phyloP scores from a whole-genome alignment of 2,797 vertebrate genomes.

The Hafferia zeledoni region DNA sequence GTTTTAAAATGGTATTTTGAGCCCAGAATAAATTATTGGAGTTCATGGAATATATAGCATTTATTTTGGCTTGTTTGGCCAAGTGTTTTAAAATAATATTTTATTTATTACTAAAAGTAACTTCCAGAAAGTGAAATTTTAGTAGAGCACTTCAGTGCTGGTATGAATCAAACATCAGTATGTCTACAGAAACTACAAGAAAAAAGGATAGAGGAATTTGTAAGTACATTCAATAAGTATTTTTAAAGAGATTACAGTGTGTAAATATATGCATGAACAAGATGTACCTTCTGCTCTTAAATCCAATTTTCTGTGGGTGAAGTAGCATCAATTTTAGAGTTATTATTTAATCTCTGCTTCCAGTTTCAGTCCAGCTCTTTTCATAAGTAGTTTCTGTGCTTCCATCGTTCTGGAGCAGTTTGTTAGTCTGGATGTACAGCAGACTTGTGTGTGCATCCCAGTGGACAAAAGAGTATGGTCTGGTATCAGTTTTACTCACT shows the following conservation, averaged over 20 bases:
- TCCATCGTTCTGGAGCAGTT: neutral
- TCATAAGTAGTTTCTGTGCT: neutral
- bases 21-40: neutral
- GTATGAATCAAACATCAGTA: neutral
- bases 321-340: neutral
- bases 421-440: neutral
- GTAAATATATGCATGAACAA: neutral
- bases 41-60: neutral
- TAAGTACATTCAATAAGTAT: neutral
- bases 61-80: neutral
- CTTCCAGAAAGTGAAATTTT: neutral
- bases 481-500: neutral
- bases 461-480: neutral
- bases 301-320: neutral
- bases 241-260: neutral
- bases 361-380: neutral
- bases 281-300: neutral
- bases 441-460: neutral
- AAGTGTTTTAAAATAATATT: neutral
- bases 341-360: neutral
- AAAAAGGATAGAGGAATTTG: neutral
- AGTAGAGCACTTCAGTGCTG: neutral
- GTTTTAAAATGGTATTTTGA: neutral
- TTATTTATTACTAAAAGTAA: constrained; percentile 30
- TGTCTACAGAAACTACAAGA: neutral